Evolutionary conservation across 2,888 invertebrate genomes (phyloP).

Genomic region (Embidobia sp.): DNA sequence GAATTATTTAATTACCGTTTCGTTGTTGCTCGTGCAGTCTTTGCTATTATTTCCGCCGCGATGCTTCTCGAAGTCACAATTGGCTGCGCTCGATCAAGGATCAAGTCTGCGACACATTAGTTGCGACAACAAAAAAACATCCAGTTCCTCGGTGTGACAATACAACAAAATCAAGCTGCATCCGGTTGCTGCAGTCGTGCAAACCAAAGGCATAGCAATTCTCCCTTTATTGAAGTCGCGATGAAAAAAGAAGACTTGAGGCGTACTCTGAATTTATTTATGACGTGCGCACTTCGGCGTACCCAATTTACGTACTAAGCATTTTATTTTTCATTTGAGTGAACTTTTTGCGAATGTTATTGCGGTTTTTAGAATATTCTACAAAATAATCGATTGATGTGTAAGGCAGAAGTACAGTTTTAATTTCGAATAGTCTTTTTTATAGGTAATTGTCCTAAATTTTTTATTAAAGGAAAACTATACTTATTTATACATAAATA

Average conservation of each 20-base stretch:
- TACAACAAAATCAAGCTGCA: slow-evolving; percentile 51
- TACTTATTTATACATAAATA: too few relatives aligned
- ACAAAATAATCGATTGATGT: too few relatives aligned
- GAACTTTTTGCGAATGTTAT: slow-evolving; percentile 46
- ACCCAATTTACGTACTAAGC: slow-evolving; percentile 63
- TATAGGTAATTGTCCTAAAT: too few relatives aligned
- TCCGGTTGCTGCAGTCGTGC: slow-evolving; percentile 62
- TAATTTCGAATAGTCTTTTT: too few relatives aligned
- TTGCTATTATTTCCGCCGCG: slow-evolving; percentile 19
- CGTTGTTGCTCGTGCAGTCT: slow-evolving; percentile 15
- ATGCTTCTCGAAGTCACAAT: neutral
- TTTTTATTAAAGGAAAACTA: too few relatives aligned
- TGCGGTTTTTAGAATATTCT: too few relatives aligned
- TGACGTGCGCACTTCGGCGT: slow-evolving; percentile 64
- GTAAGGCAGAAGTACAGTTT: too few relatives aligned
- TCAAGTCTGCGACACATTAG: too few relatives aligned
- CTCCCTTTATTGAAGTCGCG: slow-evolving; percentile 60
- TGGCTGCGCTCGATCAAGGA: slow-evolving; percentile 4
- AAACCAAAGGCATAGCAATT: slow-evolving; percentile 50
- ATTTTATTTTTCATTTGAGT: slow-evolving; percentile 33
- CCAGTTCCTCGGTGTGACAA: slow-evolving; percentile 59
- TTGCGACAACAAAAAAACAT: slow-evolving; percentile 29
- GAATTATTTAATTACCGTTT: slow-evolving; percentile 29
- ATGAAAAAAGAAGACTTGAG: slow-evolving; percentile 58
- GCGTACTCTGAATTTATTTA: slow-evolving; percentile 68